These are phyloP conservation scores for Drosophila takahashii DNA, from an alignment of 1,140 invertebrate species.

Conservation along the genomic window DNA sequence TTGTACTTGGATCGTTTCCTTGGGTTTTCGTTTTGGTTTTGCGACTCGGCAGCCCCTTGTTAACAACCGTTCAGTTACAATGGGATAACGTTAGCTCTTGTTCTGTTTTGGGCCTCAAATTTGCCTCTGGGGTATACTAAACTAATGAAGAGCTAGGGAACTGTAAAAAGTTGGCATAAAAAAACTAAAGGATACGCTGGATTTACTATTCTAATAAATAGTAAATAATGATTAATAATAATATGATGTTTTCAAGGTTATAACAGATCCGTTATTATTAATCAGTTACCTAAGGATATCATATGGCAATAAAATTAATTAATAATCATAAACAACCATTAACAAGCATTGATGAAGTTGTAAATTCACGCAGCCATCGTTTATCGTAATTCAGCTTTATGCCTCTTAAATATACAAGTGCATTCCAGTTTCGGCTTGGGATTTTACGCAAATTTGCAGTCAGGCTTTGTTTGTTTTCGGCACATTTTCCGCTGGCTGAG, in stretches of 20 bases:
- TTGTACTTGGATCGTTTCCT: slow-evolving; percentile 51
- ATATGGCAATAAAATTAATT: too few species aligned
- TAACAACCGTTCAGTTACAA: slow-evolving; percentile 77
- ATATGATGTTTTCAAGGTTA: too few species aligned
- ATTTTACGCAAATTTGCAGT: background rate
- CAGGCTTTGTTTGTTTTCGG: slow-evolving; percentile 67
- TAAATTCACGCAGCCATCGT: too few species aligned
- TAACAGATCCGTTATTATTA: too few species aligned
- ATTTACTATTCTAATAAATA: background rate
- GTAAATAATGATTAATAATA: background rate
- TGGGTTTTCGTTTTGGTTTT: slow-evolving; percentile 22
- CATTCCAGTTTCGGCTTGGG: slow-evolving; percentile 1
- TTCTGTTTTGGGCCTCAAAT: slow-evolving; percentile 42
- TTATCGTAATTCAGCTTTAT: background rate
- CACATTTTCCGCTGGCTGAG: slow-evolving; percentile 43
- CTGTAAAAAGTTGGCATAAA: background rate
- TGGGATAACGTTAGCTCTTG: slow-evolving; percentile 71
- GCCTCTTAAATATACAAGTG: slow-evolving; percentile 10
- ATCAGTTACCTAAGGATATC: too few species aligned
- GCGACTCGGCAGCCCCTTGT: slow-evolving; percentile 67
- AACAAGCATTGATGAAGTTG: too few species aligned
- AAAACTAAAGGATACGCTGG: background rate
- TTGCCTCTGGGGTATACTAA: slow-evolving; percentile 1
- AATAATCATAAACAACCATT: too few species aligned
- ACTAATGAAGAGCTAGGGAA: background rate